Base-by-base conservation (phyloP, 2,888 invertebrate species). In the Sialis lutaria region DNA sequence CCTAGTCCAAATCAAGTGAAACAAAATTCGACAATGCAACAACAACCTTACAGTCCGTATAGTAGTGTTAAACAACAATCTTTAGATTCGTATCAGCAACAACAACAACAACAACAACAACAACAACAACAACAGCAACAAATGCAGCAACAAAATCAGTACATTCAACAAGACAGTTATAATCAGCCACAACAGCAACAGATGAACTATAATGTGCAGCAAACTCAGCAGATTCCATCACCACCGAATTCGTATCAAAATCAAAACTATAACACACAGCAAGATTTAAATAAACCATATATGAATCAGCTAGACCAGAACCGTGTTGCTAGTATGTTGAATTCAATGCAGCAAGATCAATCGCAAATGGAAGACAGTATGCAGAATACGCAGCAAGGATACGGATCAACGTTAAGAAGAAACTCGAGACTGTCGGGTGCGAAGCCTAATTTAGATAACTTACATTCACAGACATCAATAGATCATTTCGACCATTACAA, bases 401-500 rank as follows among this genome's bases (percentile, higher is more conserved):
- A 48, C 7, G 46, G 46, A 41, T 42, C 43, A n/a, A 42, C 41
- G 7, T 40, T 39, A 42, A 60, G 70, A 57, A 64, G 77, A 55
- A 68, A 66, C 52, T 74, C 74, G 32, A 63, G 69, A 53, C 63
- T 67, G 12, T 63, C 64, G 6, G 63, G 61, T 48, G 66, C 62
- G 52, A 68, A 59, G 55, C 67, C 60, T 61, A 77, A 63, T 61
- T 53, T 67, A 45, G 58, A 58, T 30, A 50, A 51, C 22, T 59
- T 61, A 12, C 75, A 72, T 50, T 68, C 65, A 53, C 73, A 81
- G 67, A 73, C 84, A 8, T 83, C 86, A 55, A 87, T 87, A 60
- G 90, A 91, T 64, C 87, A 89, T 60, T 89, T 91, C 62, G 93
- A 93, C 65, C 93, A 95, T 62, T 95, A 95, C 65, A 88, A 89